These are phyloP conservation scores for Cerastis leucographa DNA, from an alignment of 2,888 invertebrate genomes.

Conservation along the genomic window DNA sequence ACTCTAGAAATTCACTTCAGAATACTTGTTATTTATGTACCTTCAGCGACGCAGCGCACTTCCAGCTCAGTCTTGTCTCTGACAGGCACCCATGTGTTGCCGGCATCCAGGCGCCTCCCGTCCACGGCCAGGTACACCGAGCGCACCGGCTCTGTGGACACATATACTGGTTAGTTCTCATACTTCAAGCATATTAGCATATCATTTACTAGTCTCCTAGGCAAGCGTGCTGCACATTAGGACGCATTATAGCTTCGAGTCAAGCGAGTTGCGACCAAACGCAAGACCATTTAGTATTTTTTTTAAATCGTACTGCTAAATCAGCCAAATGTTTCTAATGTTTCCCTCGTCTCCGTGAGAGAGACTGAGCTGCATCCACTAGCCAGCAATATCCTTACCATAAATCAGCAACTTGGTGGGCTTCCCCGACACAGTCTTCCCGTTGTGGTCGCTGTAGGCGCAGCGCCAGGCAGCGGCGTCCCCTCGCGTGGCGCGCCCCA, in stretches of 20 bases:
- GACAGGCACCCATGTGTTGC: conserved; percentile 96
- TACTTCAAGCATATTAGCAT: background rate
- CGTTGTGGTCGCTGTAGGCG: conserved; percentile 91
- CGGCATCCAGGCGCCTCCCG: conserved; percentile 95
- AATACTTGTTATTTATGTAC: conserved; percentile 78
- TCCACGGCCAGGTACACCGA: conserved; percentile 96
- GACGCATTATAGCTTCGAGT: background rate
- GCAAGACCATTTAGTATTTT: background rate
- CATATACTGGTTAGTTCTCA: background rate
- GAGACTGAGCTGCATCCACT: background rate
- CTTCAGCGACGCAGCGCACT: conserved; percentile 96
- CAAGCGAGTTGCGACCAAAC: background rate
- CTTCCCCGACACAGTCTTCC: conserved; percentile 91
- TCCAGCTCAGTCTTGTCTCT: conserved; percentile 95
- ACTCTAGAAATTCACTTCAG: background rate
- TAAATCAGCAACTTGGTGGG: conserved; percentile 83
- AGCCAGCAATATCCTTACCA: conserved; percentile 70
- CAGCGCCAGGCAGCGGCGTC: conserved; percentile 94
- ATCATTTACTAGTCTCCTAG: background rate
- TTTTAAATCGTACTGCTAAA: no score
- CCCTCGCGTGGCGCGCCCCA: conserved; percentile 87
- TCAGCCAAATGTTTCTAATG: background rate
- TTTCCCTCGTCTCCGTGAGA: background rate
- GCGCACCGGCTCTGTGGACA: conserved; percentile 93
- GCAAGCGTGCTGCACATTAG: background rate